Evolutionary conservation across 1,140 invertebrate species (phyloP), one percentile per base, ranked within the genome.

Genomic region (Macrobrachium rosenbergii): DNA sequence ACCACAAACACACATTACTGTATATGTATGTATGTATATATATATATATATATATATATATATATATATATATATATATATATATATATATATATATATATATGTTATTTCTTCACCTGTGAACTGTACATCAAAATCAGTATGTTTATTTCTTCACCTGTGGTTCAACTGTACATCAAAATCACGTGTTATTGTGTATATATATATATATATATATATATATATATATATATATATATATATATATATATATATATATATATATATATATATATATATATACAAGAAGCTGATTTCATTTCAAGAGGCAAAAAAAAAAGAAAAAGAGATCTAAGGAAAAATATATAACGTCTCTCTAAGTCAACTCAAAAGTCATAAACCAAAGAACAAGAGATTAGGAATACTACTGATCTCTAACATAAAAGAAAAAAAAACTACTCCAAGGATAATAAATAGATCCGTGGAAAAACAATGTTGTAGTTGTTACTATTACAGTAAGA

Each of bases 131-230:
- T n/a, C n/a, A n/a, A n/a, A n/a, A n/a, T n/a, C n/a, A n/a, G n/a
- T n/a, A n/a, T n/a, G n/a, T n/a, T n/a, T n/a, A n/a, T n/a, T n/a
- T n/a, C n/a, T n/a, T n/a, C n/a, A n/a, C n/a, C n/a, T n/a, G n/a
- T n/a, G n/a, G n/a, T n/a, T n/a, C n/a, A n/a, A n/a, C n/a, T n/a
- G n/a, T 69, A 69, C 64, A 69, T 69, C 64, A 17, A n/a, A 67
- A 69, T 0, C 12, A 16, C 8, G 7, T 17, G 0, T 37, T 67
- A 67, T 23, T 11, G 7, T 67, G 7, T 67, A 67, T 23, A 67
- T 67, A 67, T 67, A 67, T 67, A 23, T 67, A 67, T 67, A 67
- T n/a, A 69, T 64, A 67, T 67, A 67, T 23, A 67, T 23, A n/a
- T 23, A 23, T 23, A 67, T n/a, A 67, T 23, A 67, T 23, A 67